phyloP scores from a whole-genome alignment of 1,140 invertebrate species.

The Eriosoma lanigerum region DNA sequence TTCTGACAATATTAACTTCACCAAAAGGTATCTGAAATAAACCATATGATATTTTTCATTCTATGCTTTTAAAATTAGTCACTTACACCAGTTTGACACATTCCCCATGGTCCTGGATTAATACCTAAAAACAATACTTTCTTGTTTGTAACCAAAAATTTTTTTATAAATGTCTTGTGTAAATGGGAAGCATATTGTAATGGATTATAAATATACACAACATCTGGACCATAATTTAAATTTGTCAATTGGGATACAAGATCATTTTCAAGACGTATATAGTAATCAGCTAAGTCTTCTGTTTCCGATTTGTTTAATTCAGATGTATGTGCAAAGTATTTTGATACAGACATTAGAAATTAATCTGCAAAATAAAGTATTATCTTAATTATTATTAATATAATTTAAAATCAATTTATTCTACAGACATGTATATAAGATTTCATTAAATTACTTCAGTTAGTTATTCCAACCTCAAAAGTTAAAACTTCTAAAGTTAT shows the following conservation, averaged over 20 bases:
- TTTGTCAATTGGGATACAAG: conserved; percentile 57
- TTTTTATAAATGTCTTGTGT: conserved; percentile 70
- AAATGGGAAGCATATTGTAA: conserved; percentile 77
- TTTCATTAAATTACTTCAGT: too few relatives aligned
- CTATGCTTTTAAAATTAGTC: conserved; percentile 52
- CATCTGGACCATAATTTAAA: conserved; percentile 52
- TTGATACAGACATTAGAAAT: conserved; percentile 9
- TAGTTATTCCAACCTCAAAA: too few relatives aligned
- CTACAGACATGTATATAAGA: too few relatives aligned
- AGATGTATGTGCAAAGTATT: conserved; percentile 14
- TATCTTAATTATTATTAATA: too few relatives aligned
- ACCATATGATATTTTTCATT: not conserved
- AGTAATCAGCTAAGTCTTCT: conserved; percentile 55
- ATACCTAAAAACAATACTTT: conserved; percentile 83
- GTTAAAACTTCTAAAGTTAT: too few relatives aligned
- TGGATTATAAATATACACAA: conserved; percentile 79
- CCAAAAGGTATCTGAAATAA: conserved; percentile 80
- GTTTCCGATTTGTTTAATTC: not conserved
- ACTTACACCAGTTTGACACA: conserved; percentile 87
- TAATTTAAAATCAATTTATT: too few relatives aligned
- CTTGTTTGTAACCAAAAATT: conserved; percentile 69
- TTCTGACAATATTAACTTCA: conserved; percentile 74
- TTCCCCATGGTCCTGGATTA: conserved; percentile 93
- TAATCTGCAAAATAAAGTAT: too few relatives aligned
- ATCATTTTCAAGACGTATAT: conserved; percentile 58